These are phyloP conservation scores for Hyposmocoma kahamanoa DNA, from an alignment of 1,140 invertebrate species.

Conservation along the genomic window DNA sequence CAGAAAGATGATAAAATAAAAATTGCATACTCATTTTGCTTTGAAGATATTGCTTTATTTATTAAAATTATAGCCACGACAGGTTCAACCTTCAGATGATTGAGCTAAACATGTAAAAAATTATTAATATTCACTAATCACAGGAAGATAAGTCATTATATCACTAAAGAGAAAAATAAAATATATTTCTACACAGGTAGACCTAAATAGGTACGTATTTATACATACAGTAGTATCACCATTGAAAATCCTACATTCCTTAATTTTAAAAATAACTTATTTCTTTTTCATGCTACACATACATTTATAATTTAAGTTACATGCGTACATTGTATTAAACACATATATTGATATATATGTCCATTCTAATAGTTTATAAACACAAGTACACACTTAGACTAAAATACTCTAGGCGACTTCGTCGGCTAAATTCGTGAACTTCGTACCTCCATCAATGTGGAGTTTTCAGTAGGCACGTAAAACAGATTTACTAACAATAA, in stretches of 20 bases:
- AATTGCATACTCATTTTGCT: too few relatives aligned
- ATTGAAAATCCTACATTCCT: conserved; percentile 33
- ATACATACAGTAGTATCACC: conserved; percentile 40
- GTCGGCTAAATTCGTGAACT: too few relatives aligned
- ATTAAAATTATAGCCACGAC: conserved; percentile 57
- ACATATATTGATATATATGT: too few relatives aligned
- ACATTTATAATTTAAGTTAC: too few relatives aligned
- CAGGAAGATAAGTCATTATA: conserved; percentile 49
- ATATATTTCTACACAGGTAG: conserved; percentile 35
- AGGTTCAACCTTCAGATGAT: conserved; percentile 52
- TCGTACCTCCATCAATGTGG: too few relatives aligned
- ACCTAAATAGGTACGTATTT: conserved; percentile 29
- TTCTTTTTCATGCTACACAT: too few relatives aligned
- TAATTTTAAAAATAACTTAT: background rate
- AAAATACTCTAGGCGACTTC: too few relatives aligned
- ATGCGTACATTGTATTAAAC: too few relatives aligned
- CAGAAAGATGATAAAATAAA: background rate
- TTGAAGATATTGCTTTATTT: conserved; percentile 60
- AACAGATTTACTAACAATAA: too few relatives aligned
- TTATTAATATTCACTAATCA: conserved; percentile 67
- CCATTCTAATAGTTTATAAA: too few relatives aligned
- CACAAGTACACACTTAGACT: too few relatives aligned
- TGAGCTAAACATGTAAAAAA: conserved; percentile 66
- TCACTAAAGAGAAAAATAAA: conserved; percentile 50
- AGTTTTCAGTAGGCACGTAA: too few relatives aligned